Percentiles rank a stretch among this genome's conserved stretches.
Evolutionary conservation across 1,140 invertebrate species (phyloP).

Genomic region (Lethocerus indicus): DNA sequence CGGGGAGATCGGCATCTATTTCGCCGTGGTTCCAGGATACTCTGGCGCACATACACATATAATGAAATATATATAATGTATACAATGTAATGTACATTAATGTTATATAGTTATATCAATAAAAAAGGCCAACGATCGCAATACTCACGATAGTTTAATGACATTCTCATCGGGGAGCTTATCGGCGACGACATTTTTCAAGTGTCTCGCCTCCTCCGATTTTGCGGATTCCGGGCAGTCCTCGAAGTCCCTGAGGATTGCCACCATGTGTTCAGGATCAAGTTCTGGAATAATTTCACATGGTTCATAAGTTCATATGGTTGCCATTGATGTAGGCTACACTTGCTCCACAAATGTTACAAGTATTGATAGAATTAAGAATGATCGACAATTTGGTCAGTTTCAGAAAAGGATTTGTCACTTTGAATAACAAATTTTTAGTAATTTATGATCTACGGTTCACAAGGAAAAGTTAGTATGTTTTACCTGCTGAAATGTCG

Average conservation of each 20-base stretch:
- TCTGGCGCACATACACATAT: conserved; percentile 11
- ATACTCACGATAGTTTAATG: conserved; percentile 23
- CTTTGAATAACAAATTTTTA: no score
- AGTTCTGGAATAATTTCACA: conserved; percentile 7
- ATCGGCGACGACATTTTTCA: conserved; percentile 23
- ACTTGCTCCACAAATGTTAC: not conserved
- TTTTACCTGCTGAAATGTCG: conserved; percentile 24
- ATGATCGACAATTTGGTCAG: not conserved
- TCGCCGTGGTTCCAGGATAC: conserved; percentile 22
- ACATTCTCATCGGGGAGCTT: conserved; percentile 27
- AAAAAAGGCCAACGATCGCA: not conserved
- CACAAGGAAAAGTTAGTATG: not conserved
- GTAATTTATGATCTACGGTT: not conserved
- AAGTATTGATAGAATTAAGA: not conserved
- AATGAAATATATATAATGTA: not conserved
- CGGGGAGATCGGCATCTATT: conserved; percentile 33
- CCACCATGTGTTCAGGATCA: conserved; percentile 15
- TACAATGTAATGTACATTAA: not conserved
- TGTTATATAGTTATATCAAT: not conserved
- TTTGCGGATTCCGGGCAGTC: conserved; percentile 18
- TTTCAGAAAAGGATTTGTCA: no score
- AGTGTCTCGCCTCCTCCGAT: conserved; percentile 20
- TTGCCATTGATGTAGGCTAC: not conserved
- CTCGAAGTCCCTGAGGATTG: conserved; percentile 22
- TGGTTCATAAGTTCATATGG: not conserved